Conservation (phyloP, 2,797 vertebrate species). For the Cercopithecus petaurista region DNA sequence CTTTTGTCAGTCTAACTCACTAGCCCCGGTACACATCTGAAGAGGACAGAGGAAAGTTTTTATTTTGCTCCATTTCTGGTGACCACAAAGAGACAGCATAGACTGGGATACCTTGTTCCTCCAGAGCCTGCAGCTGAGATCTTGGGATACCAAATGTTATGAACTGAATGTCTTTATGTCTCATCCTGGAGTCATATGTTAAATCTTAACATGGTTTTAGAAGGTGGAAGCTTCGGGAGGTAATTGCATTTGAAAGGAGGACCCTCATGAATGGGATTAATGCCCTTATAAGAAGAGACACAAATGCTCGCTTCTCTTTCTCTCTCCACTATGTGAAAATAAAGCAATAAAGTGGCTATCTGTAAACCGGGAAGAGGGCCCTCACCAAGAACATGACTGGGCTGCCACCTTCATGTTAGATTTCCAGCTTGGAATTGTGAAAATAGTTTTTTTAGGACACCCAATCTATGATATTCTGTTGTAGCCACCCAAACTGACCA, state of each 20-base stretch:
- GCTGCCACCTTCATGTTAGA: background rate
- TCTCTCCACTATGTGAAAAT: fast-evolving
- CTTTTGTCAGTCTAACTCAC: background rate
- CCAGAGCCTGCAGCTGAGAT: background rate
- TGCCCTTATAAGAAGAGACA: background rate
- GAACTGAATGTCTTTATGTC: no score
- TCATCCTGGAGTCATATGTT: background rate
- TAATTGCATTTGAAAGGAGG: background rate
- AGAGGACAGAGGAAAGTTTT: background rate
- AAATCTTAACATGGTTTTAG: background rate
- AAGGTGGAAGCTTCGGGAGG: background rate
- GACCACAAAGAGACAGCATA: background rate
- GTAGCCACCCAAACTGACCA: background rate
- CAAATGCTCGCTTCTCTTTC: background rate
- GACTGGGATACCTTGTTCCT: background rate
- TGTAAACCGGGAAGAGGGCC: background rate
- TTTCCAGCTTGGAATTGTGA: background rate
- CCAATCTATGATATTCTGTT: background rate
- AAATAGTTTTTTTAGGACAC: background rate
- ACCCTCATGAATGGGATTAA: background rate
- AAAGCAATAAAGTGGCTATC: background rate
- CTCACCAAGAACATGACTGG: background rate
- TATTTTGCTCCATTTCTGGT: background rate
- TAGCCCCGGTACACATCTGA: background rate
- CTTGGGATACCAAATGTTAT: background rate